Base-by-base conservation (phyloP, 1,140 invertebrate genomes). In the Trissolcus basalis region DNA sequence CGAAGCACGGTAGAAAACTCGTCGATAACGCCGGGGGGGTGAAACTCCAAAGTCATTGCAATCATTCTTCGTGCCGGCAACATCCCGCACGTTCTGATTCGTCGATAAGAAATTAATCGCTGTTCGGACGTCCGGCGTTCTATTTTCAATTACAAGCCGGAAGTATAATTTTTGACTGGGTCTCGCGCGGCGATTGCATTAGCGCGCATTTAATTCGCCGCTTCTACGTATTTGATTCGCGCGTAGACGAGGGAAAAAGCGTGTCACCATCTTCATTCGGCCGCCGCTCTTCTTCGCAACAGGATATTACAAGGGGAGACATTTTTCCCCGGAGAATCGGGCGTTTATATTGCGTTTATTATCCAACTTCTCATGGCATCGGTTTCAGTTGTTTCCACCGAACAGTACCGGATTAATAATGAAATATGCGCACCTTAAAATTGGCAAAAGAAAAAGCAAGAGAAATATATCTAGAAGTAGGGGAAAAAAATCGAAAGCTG, bases 161-260 rank as follows among this genome's bases (percentile, higher is more conserved):
- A 59, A 68, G 55, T 45, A 54, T 45, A 51, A 51, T 68, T 27
- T 53, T 49, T 8, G 10, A 48, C 41, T 12, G 36, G 35, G 8
- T 39, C 43, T 44, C 12, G 7, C 15, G 19, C 10, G 56, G 8
- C 44, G 19, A 53, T 63, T 53, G 35, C 19, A 44, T 61, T 51
- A 61, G 58, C 12, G 39, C 13, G 15, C 78, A 64, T 81, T 82
- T 83, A 84, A 84, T 84, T 82, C 73, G 78, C 72, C 60, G 75
- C 78, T 80, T 71, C 79, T 77, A 60, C 73, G 73, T 79, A 12
- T 8, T 7, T 51, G 44, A 70, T 70, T 71, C 75, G 54, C 53
- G 54, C 36, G n/a, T 67, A 33, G 63, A 44, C 63, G 61, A 61
- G 64, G 65, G 55, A 67, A 68, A 58, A 68, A 67, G 53, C 63